phyloP scores from a whole-genome alignment of 2,797 vertebrate genomes.

The Parotocinclus haroldoi region DNA sequence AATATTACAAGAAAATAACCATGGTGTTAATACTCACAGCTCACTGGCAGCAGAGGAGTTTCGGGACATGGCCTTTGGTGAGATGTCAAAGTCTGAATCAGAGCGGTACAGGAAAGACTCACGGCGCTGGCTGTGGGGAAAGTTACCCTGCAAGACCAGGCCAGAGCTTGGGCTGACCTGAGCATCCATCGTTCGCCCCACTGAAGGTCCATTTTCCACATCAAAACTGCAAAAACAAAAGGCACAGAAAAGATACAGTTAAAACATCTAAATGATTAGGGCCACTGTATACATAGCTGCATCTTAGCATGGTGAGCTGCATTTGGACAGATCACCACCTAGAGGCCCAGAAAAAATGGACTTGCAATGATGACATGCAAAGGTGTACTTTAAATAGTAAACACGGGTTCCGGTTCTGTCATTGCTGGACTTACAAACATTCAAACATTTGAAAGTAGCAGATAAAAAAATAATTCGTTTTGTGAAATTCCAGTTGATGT shows the following conservation, averaged over 20 bases:
- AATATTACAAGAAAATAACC: background rate
- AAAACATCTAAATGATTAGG: too few species aligned
- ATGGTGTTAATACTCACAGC: slow-evolving; percentile 75
- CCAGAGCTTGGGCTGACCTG: slow-evolving; percentile 80
- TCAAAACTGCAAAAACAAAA: slow-evolving; percentile 76
- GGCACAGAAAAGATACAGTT: background rate
- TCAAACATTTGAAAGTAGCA: too few species aligned
- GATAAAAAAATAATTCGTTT: too few species aligned
- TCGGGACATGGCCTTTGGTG: slow-evolving; percentile 86
- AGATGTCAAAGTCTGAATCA: slow-evolving; percentile 91
- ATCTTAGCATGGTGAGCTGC: background rate
- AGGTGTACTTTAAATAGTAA: too few species aligned
- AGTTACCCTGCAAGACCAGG: slow-evolving; percentile 79
- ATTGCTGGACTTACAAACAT: too few species aligned
- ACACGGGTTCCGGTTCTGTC: too few species aligned
- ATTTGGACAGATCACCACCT: background rate
- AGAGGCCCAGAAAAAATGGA: background rate
- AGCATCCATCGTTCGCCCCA: slow-evolving; percentile 76
- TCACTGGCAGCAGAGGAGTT: slow-evolving; percentile 89
- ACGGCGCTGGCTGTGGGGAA: slow-evolving; percentile 82
- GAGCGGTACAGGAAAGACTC: slow-evolving; percentile 96
- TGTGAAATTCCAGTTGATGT: too few species aligned
- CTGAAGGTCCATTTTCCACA: slow-evolving; percentile 85
- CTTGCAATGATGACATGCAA: too few species aligned
- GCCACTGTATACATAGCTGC: too few species aligned